Conservation (phyloP, 2,113 vertebrate species). For the Ceyx melanurus region DNA sequence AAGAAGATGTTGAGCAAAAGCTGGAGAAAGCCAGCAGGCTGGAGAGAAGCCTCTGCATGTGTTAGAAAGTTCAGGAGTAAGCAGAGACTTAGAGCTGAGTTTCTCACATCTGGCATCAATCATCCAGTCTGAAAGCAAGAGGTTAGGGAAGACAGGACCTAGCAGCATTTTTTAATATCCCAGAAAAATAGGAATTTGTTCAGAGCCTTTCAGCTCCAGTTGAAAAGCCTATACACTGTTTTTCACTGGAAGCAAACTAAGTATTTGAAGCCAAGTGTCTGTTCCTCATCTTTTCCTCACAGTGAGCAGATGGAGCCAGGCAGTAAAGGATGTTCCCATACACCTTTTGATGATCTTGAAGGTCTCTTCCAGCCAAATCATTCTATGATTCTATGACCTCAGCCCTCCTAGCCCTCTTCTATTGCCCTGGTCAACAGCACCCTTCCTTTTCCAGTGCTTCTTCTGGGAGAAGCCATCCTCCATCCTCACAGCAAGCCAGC, state of each 20-base stretch:
- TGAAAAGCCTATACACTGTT: not conserved
- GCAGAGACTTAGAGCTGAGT: not conserved
- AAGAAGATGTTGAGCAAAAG: not conserved
- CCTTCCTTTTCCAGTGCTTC: not conserved
- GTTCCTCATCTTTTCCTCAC: not conserved
- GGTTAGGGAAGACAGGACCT: not conserved
- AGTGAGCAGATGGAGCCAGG: not conserved
- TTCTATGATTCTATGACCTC: not conserved
- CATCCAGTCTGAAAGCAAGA: not conserved
- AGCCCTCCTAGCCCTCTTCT: not conserved
- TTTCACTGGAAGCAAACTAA: not conserved
- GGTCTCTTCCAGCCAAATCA: too few species aligned
- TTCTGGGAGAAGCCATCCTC: not conserved
- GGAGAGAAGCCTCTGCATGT: not conserved
- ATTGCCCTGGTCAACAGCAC: not conserved
- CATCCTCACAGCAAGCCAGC: not conserved
- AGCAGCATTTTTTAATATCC: conserved; percentile 9
- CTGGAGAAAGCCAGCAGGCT: not conserved
- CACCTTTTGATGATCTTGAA: not conserved
- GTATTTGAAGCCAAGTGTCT: not conserved
- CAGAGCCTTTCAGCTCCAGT: not conserved
- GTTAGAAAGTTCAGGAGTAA: conserved; percentile 37
- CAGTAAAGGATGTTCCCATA: not conserved
- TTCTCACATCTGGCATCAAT: conserved; percentile 40
- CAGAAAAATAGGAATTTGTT: not conserved